Base-by-base conservation (phyloP, 2,888 invertebrate genomes). In the Sympetrum striolatum region DNA sequence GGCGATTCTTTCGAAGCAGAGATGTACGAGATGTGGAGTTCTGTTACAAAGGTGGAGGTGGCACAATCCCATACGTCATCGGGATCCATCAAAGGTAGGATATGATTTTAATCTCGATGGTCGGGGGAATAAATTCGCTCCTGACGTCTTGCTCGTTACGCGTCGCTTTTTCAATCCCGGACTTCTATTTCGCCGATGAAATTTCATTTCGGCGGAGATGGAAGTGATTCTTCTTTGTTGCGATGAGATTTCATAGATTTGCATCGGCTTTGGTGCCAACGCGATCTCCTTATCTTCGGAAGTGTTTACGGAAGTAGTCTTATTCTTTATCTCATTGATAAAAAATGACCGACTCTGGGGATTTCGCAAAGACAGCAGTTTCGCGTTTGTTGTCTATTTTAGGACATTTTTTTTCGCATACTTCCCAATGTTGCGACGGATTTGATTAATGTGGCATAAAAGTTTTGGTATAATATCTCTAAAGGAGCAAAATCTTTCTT, bases 1-100 rank as follows among this genome's bases (percentile, higher is more conserved):
- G 22, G 37, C 22, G 37, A 37, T 5, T 35, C 37, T 31, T 73
- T 73, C 25, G 31, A 14, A 8, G 64, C 80, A 82, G 81, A 48
- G 12, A 90, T 90, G 90, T 90, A 81, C 81, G 90, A 90, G 18
- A 90, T 90, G 90, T 90, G 90, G 90, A 90, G 90, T 82, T 90
- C 90, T 44, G 90, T 90, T 48, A 90, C 90, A n/a, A 90, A 90
- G 81, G 90, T 90, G 80, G 90, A 90, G 82, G 90, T 90, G 81
- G 81, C 90, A 25, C 90, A 81, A 31, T 90, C 90, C 64, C 90
- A 90, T 31, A 81, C 90, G 25, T 60, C 90, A 25, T 60, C 90
- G 25, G 90, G 90, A 82, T 90, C 90, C 58, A 90, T 90, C 64
- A 90, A 90, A 90, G 90, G 90, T 90, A 90, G 10, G 58, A 12